Conservation (phyloP, 2,888 invertebrate genomes). For the Gnatocerus cornutus region DNA sequence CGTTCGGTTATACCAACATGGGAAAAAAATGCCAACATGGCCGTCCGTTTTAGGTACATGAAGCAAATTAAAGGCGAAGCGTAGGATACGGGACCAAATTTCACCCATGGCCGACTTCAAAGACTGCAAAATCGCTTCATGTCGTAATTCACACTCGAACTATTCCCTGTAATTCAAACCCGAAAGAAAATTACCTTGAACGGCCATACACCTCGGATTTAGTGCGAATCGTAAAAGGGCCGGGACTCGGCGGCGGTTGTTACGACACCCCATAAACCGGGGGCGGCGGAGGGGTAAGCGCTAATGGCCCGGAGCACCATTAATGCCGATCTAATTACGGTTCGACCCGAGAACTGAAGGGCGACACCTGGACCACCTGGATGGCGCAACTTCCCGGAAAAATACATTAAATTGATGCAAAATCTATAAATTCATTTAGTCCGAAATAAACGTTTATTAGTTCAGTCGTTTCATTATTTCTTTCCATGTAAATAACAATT, state of each 20-base stretch:
- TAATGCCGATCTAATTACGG: slow-evolving; percentile 49
- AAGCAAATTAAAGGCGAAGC: slow-evolving; percentile 60
- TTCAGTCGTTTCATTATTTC: no score
- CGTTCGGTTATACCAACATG: no score
- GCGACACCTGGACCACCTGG: slow-evolving; percentile 42
- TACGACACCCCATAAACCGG: slow-evolving; percentile 63
- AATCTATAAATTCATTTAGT: no score
- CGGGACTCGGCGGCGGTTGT: slow-evolving; percentile 57
- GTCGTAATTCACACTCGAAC: slow-evolving; percentile 68
- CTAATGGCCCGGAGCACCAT: slow-evolving; percentile 50
- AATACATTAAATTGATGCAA: no score
- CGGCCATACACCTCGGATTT: slow-evolving; percentile 64
- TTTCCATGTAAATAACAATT: no score
- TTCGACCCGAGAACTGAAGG: slow-evolving; percentile 37
- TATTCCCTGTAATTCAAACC: slow-evolving; percentile 66
- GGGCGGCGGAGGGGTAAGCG: slow-evolving; percentile 48
- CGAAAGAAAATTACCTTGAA: slow-evolving; percentile 67
- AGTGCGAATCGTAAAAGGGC: slow-evolving; percentile 64
- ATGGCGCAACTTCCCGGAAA: not conserved
- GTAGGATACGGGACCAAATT: slow-evolving; percentile 58
- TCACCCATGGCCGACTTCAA: slow-evolving; percentile 64
- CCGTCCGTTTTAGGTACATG: slow-evolving; percentile 57
- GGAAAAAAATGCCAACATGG: slow-evolving; percentile 52
- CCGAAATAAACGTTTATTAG: no score
- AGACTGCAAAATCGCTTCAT: slow-evolving; percentile 64